Evolutionary conservation across 1,140 invertebrate genomes (phyloP).

Genomic region (Druon quercuslanigerum): DNA sequence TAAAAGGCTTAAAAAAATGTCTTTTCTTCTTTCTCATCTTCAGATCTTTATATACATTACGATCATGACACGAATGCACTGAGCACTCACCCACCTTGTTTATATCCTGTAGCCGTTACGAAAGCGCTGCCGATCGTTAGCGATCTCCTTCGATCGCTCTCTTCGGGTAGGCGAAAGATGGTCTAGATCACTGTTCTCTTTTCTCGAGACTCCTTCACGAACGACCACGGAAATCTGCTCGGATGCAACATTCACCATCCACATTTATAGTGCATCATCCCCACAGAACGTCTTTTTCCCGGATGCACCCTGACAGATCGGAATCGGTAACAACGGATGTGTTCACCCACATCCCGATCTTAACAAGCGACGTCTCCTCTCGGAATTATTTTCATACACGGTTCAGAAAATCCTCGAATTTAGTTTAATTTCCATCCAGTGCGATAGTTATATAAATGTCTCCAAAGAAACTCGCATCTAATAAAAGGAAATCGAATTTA

Average conservation of each 20-base stretch:
- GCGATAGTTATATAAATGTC: neutral
- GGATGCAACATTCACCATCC: slow-evolving; percentile 54
- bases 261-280: slow-evolving; percentile 60
- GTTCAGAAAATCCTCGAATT: no score
- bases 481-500: no score
- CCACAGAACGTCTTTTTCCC: slow-evolving; percentile 52
- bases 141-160: slow-evolving; percentile 46
- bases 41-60: slow-evolving; percentile 30
- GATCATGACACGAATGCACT: slow-evolving; percentile 43
- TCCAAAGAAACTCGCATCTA: neutral
- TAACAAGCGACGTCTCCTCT: no score
- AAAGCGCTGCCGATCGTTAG: slow-evolving; percentile 44
- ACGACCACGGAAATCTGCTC: slow-evolving; percentile 55
- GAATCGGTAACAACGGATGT: slow-evolving; percentile 7
- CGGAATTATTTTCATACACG: no score
- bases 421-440: no score
- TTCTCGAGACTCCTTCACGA: slow-evolving; percentile 49
- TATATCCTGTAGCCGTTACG: slow-evolving; percentile 40
- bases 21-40: slow-evolving; percentile 30
- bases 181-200: slow-evolving; percentile 49
- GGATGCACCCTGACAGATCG: slow-evolving; percentile 52
- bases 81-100: slow-evolving; percentile 45
- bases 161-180: slow-evolving; percentile 29
- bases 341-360: no score
- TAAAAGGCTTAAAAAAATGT: neutral